A percentile compares a stretch with the other conserved stretches of the same genome.
Evolutionary conservation across 2,888 invertebrate genomes (phyloP).

Genomic region (Copidosoma aretas): DNA sequence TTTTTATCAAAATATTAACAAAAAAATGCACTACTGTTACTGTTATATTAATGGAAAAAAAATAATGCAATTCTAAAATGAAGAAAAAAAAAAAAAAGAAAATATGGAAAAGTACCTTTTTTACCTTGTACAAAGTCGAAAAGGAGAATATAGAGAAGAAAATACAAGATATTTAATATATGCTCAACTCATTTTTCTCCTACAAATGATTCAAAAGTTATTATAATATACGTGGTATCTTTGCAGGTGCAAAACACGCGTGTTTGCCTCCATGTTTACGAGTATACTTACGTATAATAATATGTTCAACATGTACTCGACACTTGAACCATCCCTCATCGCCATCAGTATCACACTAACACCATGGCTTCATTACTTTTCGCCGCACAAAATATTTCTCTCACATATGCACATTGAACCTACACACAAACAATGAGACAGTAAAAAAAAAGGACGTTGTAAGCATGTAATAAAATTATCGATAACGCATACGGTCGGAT

Average conservation of each 20-base stretch:
- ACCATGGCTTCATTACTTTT: too few species aligned
- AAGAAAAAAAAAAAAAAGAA: slow-evolving; percentile 7
- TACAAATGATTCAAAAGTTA: slow-evolving; percentile 10
- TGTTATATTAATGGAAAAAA: slow-evolving; percentile 3
- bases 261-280: not conserved
- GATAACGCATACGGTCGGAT: too few species aligned
- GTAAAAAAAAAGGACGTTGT: too few species aligned
- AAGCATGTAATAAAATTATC: too few species aligned
- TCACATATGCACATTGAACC: too few species aligned
- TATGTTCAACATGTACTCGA: too few species aligned
- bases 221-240: not conserved
- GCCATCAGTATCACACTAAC: too few species aligned
- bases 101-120: slow-evolving; percentile 11
- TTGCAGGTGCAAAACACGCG: slow-evolving; percentile 22
- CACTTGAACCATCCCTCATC: too few species aligned
- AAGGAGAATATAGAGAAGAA: not conserved
- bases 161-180: slow-evolving; percentile 2
- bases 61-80: slow-evolving; percentile 8
- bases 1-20: slow-evolving; percentile 25
- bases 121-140: not conserved
- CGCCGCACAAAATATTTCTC: too few species aligned
- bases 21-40: not conserved
- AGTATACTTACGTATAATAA: not conserved
- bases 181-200: not conserved
- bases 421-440: too few species aligned